Percentiles rank a stretch among this genome's conserved stretches.
phyloP scores from a whole-genome alignment of 2,888 invertebrate genomes.

The Tenthredo notha region DNA sequence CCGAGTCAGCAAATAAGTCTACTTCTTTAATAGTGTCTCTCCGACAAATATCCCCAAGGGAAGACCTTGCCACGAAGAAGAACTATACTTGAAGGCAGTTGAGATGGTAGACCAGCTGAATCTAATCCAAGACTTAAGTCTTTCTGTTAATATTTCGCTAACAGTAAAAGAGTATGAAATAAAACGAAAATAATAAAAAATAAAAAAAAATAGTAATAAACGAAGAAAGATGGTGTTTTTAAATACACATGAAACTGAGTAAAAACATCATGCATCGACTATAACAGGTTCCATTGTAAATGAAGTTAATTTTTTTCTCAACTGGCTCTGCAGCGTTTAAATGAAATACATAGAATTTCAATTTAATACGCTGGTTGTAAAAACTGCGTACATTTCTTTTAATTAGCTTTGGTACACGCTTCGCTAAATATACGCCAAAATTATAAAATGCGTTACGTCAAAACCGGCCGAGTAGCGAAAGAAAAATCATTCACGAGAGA shows the following conservation, averaged over 20 bases:
- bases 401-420: neutral
- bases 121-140: neutral
- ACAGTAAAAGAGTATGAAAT: neutral
- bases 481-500: too few relatives aligned
- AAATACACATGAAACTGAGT: neutral
- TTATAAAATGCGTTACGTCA: neutral
- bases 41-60: conserved; percentile 47
- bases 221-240: neutral
- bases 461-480: neutral
- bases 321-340: neutral
- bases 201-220: too few relatives aligned
- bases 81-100: conserved; percentile 11
- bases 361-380: neutral
- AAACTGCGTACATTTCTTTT: neutral
- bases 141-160: neutral
- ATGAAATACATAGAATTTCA: conserved; percentile 10
- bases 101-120: neutral
- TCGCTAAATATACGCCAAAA: neutral
- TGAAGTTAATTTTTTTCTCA: neutral
- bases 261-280: neutral
- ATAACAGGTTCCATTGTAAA: neutral
- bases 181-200: neutral
- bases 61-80: conserved; percentile 15
- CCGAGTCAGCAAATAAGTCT: conserved; percentile 47
- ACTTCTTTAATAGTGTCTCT: conserved; percentile 46